Base-by-base conservation (phyloP, 1,140 invertebrate genomes). In the Heliconius hewitsoni region DNA sequence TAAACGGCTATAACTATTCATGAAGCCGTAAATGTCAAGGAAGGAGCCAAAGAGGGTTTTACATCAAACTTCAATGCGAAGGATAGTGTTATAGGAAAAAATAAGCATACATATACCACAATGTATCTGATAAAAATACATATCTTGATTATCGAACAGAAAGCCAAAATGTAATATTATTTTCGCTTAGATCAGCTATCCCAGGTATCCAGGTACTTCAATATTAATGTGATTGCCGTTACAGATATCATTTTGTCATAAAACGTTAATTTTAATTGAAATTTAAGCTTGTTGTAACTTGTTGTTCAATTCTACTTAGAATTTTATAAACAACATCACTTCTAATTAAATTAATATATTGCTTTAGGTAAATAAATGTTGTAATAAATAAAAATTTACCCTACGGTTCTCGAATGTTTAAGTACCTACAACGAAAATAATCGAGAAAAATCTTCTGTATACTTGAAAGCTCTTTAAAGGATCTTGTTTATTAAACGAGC, bases 51-150 rank as follows among this genome's bases (percentile, higher is more conserved):
- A 76, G 81, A 80, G 79, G 76, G 79, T 84, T 84, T 82, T 83
- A 78, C 84, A 84, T 85, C 86, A 84, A 88, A 86, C 86, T 86
- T 87, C 85, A 86, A 89, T 90, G 60, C 11, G 23, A 66, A 66
- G 60, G 60, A 66, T 66, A 66, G 60, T 16, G 27, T 30, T 30
- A 66, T 30, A 66, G 13, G 8, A 23, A 66, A 27, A 66, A 66
- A 66, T 27, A 27, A 16, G n/a, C 11, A 30, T 66, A 11, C 4
- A 3, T n/a, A 16, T 66, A 16, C 11, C 30, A 66, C 9, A 66
- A 30, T 66, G 16, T 60, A 27, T 16, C 60, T 66, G 11, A 16
- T 16, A 66, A 11, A 66, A 30, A 30, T 66, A 66, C 5, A 5
- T 66, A 66, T 30, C 13, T 19, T 18, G 50, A 52, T 19, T 19